Evolutionary conservation across 2,888 invertebrate genomes (phyloP).

Genomic region (Polydesmus complanatus): DNA sequence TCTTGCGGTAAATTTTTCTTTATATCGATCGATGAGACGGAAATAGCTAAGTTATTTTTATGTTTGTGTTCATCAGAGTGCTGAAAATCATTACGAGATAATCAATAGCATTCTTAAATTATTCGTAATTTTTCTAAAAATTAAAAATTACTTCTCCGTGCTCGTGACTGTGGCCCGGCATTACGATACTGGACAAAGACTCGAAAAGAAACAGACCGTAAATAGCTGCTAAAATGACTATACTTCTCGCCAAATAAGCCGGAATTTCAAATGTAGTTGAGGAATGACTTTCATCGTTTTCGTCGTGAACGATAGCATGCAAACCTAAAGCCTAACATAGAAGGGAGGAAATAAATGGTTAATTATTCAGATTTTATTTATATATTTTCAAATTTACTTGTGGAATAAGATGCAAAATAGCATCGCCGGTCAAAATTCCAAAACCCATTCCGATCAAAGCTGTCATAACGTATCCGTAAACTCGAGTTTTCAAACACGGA

Average conservation of each 20-base stretch:
- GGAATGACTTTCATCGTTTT: background rate
- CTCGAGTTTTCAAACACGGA: conserved; percentile 25
- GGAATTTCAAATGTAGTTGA: conserved; percentile 14
- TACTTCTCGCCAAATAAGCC: conserved; percentile 18
- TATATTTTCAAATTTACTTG: conserved; percentile 25
- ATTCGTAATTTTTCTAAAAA: background rate
- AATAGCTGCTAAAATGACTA: conserved; percentile 21
- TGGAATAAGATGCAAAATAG: conserved; percentile 36
- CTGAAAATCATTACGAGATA: background rate
- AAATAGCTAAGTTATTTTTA: background rate
- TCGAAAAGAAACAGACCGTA: conserved; percentile 24
- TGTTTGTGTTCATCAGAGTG: background rate
- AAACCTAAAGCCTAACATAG: conserved; percentile 10
- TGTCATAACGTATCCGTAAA: conserved; percentile 30
- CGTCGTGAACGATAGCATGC: conserved; percentile 7
- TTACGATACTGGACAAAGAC: conserved; percentile 6
- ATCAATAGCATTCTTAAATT: background rate
- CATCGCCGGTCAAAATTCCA: conserved; percentile 35
- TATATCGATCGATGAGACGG: background rate
- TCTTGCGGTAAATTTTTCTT: background rate
- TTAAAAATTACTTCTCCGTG: background rate
- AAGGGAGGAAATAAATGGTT: background rate
- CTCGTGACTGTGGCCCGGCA: background rate
- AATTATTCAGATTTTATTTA: background rate
- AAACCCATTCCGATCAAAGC: conserved; percentile 36